These are phyloP conservation scores for Eudemis profundana DNA, from an alignment of 2,888 invertebrate genomes.

Conservation along the genomic window DNA sequence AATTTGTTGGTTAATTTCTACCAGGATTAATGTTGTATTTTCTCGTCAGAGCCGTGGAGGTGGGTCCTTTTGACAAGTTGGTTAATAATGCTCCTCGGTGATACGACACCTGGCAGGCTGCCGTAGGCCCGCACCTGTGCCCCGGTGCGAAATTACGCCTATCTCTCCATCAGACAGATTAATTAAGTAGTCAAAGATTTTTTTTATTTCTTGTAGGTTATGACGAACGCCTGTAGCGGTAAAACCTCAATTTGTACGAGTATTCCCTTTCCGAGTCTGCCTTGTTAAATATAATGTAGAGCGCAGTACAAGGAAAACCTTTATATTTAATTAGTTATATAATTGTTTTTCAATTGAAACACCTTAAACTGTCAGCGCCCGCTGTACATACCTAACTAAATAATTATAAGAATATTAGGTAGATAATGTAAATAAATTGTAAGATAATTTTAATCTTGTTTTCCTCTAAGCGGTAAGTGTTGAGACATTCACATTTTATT, in stretches of 20 bases:
- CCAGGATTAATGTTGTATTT: constrained; percentile 18
- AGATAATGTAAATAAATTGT: constrained; percentile 66
- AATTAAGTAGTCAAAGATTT: constrained; percentile 21
- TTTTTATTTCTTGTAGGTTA: constrained; percentile 17
- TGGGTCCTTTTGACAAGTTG: constrained; percentile 11
- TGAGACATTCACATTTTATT: constrained; percentile 75
- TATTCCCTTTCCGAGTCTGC: constrained; percentile 23
- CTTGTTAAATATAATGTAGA: constrained; percentile 23
- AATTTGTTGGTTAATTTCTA: constrained; percentile 12
- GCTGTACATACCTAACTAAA: constrained; percentile 37
- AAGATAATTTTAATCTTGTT: constrained; percentile 62
- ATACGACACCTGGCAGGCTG: background rate
- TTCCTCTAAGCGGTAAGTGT: constrained; percentile 70
- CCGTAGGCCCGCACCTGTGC: constrained; percentile 28
- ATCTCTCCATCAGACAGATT: constrained; percentile 31
- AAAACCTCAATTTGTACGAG: constrained; percentile 20
- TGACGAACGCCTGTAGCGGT: constrained; percentile 34
- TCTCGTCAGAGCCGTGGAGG: constrained; percentile 8
- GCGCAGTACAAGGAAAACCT: constrained; percentile 24
- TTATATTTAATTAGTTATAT: constrained; percentile 12
- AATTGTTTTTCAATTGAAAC: constrained; percentile 10
- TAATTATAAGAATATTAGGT: constrained; percentile 47
- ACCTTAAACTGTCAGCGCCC: constrained; percentile 26
- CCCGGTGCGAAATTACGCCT: constrained; percentile 15
- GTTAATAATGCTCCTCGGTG: constrained; percentile 12